Percentiles rank a stretch among this genome's conserved stretches.
phyloP scores from a whole-genome alignment of 2,888 invertebrate species.

The Camponotus fellah region DNA sequence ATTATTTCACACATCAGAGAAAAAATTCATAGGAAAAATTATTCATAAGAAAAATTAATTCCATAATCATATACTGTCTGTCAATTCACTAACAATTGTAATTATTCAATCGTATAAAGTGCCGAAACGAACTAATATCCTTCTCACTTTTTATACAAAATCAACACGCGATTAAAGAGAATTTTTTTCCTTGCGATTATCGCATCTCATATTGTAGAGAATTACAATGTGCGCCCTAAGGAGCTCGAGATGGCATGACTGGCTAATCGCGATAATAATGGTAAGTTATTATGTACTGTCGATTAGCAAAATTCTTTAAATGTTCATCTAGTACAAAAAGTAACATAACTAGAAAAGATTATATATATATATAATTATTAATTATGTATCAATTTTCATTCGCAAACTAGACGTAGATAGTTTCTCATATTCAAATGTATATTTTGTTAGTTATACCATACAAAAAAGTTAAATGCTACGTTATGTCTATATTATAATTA shows the following conservation, averaged over 20 bases:
- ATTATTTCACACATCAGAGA: too few species aligned
- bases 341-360: too few species aligned
- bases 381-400: too few species aligned
- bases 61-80: background rate
- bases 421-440: too few species aligned
- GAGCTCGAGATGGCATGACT: constrained; percentile 3
- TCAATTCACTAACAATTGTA: constrained; percentile 24
- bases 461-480: too few species aligned
- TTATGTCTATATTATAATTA: too few species aligned
- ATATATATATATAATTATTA: too few species aligned
- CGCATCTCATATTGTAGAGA: background rate
- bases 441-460: too few species aligned
- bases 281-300: constrained; percentile 14
- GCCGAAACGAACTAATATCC: background rate
- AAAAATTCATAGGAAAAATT: background rate
- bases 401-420: too few species aligned
- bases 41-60: background rate
- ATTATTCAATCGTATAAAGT: constrained; percentile 50
- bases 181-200: constrained; percentile 21
- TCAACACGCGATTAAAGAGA: constrained; percentile 16
- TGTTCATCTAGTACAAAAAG: too few species aligned
- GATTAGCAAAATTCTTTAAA: constrained; percentile 29
- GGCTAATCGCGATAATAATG: constrained; percentile 57
- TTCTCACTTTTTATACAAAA: background rate
- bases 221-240: constrained; percentile 5